Percentiles rank a stretch among this genome's conserved stretches.
These are phyloP conservation scores for Epirrita christyi DNA, from an alignment of 2,888 invertebrate species.

Conservation along the genomic window DNA sequence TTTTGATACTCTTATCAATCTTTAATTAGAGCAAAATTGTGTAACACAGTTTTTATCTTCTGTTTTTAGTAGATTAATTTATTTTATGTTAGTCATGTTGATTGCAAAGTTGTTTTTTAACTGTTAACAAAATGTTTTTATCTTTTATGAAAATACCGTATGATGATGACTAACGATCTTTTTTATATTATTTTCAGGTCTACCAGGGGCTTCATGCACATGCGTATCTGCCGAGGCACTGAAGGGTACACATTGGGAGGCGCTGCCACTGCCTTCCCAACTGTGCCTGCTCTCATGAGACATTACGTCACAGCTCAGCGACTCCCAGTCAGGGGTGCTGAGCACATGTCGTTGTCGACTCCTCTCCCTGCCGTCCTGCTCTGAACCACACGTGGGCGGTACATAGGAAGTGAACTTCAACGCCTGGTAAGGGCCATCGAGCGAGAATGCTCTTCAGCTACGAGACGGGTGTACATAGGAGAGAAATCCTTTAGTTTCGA, in stretches of 20 bases:
- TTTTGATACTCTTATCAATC: slow-evolving; percentile 7
- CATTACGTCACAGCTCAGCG: slow-evolving; percentile 95
- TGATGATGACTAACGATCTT: neutral
- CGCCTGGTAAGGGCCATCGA: slow-evolving; percentile 21
- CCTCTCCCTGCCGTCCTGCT: slow-evolving; percentile 94
- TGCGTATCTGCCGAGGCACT: slow-evolving; percentile 94
- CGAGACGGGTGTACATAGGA: slow-evolving; percentile 48
- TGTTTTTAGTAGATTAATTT: no score
- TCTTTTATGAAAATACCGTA: no score
- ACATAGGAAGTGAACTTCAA: slow-evolving; percentile 31
- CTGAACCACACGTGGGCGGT: slow-evolving; percentile 60
- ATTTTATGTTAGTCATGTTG: no score
- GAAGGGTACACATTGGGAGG: slow-evolving; percentile 96
- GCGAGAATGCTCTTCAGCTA: slow-evolving; percentile 27
- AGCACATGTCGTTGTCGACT: slow-evolving; percentile 97
- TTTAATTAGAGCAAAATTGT: no score
- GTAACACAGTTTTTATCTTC: no score
- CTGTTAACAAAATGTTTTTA: no score
- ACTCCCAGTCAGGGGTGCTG: slow-evolving; percentile 97
- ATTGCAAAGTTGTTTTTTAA: no score
- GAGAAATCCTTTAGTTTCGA: slow-evolving; percentile 50
- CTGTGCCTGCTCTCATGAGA: slow-evolving; percentile 97
- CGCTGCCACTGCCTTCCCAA: slow-evolving; percentile 95
- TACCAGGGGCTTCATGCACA: slow-evolving; percentile 98
- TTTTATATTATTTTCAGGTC: slow-evolving; percentile 86